A percentile compares a stretch with the other conserved stretches of the same genome.
These are phyloP conservation scores for Clarias magur DNA, from an alignment of 2,113 vertebrate genomes.

Conservation along the genomic window DNA sequence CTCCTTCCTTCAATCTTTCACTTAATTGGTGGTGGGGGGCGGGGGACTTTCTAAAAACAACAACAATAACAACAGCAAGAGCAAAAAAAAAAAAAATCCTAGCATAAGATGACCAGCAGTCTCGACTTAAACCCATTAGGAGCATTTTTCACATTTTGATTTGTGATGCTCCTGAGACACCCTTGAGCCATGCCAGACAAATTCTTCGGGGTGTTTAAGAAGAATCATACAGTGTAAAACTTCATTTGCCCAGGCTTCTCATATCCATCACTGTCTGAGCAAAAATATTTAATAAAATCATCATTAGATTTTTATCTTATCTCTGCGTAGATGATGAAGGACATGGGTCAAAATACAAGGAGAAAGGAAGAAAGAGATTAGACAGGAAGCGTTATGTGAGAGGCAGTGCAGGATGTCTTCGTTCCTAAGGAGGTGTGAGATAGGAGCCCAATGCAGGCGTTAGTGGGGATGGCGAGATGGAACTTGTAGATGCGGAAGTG, in stretches of 20 bases:
- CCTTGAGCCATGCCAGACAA: background rate
- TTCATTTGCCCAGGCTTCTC: background rate
- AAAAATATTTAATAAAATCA: background rate
- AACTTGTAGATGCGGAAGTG: no score
- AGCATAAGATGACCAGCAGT: background rate
- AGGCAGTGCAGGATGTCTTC: no score
- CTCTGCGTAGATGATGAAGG: background rate
- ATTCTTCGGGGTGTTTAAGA: background rate
- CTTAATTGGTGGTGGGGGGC: slow-evolving; percentile 26
- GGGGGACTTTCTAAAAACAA: slow-evolving; percentile 14
- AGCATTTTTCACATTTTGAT: background rate
- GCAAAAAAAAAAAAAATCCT: background rate
- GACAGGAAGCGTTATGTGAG: background rate
- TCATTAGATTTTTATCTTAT: background rate
- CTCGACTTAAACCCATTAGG: background rate
- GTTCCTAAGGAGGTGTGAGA: no score
- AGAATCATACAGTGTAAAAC: background rate
- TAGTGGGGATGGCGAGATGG: no score
- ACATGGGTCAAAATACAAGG: background rate
- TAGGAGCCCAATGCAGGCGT: no score
- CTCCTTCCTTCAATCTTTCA: slow-evolving; percentile 14
- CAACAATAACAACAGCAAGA: background rate
- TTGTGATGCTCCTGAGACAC: background rate
- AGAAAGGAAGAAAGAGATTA: background rate
- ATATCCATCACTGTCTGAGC: background rate